Percentiles rank a stretch among this genome's conserved stretches.
Evolutionary conservation across 2,888 invertebrate genomes (phyloP).

Genomic region (Lapara coniferarum): DNA sequence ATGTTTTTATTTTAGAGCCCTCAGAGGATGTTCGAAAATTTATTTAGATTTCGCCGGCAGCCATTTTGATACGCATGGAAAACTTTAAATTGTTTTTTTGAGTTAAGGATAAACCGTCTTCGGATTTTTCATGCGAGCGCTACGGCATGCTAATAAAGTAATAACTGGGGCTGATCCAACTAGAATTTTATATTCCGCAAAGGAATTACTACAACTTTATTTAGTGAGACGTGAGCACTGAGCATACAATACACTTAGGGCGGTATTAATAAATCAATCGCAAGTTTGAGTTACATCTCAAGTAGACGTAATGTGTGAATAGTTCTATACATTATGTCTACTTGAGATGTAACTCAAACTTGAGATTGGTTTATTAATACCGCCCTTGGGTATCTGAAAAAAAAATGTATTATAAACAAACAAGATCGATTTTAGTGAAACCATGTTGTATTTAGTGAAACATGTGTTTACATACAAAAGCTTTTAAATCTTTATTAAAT

Average conservation of each 20-base stretch:
- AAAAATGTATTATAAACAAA: neutral
- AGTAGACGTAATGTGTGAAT: no score
- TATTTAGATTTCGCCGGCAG: conserved; percentile 30
- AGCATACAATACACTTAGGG: neutral
- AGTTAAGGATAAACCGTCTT: conserved; percentile 16
- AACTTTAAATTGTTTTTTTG: conserved; percentile 23
- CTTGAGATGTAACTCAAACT: no score
- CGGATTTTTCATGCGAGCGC: conserved; percentile 5
- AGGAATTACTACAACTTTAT: conserved; percentile 3
- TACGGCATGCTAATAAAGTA: conserved; percentile 23
- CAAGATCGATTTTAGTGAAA: no score
- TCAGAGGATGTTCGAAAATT: conserved; percentile 30
- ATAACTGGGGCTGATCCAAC: conserved; percentile 27
- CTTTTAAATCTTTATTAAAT: no score
- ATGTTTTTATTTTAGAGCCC: conserved; percentile 30
- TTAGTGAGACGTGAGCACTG: neutral
- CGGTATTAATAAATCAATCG: no score
- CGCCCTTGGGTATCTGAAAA: no score
- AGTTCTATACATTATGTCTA: no score
- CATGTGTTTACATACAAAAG: no score
- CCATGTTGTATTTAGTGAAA: no score
- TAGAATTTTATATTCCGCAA: conserved; percentile 26
- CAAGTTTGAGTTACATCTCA: no score
- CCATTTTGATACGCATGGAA: conserved; percentile 28
- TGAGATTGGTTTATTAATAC: no score